Evolutionary conservation across 2,113 vertebrate species (phyloP), one percentile per base, ranked within the genome.

Genomic region (Tetrax tetrax): DNA sequence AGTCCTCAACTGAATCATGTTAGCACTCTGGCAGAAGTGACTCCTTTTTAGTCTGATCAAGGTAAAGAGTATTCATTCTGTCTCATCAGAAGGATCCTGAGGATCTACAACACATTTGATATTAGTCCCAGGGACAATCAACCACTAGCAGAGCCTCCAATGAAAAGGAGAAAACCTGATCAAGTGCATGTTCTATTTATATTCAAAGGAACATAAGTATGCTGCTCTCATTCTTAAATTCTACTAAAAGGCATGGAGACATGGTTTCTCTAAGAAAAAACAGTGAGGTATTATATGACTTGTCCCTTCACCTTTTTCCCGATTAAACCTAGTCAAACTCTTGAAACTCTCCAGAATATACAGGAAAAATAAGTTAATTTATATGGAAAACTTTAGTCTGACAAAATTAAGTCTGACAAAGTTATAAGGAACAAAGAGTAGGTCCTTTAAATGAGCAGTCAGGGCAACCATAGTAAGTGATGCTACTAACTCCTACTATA

Each of bases 31-130:
- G 24, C 29, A 88, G n/a, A 76, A 70, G 7, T 28, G 31, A 65
- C 18, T 66, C 0, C 0, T 31, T 56, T 51, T 60, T 24, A 43
- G 16, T 21, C 31, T 57, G 9, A 66, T 4, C 1, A 0, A 81
- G 48, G 38, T 53, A 48, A 35, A 83, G 27, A 82, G 38, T 80
- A 31, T 25, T 33, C 15, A 19, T 74, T 68, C 24, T 59, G 14
- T 31, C 43, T 37, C 2, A 74, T 51, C 41, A 89, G 29, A 18
- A 64, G 12, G 24, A 74, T 50, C 10, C 19, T 3, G 2, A 75
- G 28, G 9, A 79, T 16, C 24, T 41, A 15, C 21, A 65, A 23
- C 0, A 4, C 10, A 8, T 85, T 21, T 60, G 5, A 72, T 12
- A 24, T 27, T 76, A 74, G n/a, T 9, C 11, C 29, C 27, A 80